Base-by-base conservation (phyloP, 2,888 invertebrate genomes). In the Lasioglossum oenotherae region DNA sequence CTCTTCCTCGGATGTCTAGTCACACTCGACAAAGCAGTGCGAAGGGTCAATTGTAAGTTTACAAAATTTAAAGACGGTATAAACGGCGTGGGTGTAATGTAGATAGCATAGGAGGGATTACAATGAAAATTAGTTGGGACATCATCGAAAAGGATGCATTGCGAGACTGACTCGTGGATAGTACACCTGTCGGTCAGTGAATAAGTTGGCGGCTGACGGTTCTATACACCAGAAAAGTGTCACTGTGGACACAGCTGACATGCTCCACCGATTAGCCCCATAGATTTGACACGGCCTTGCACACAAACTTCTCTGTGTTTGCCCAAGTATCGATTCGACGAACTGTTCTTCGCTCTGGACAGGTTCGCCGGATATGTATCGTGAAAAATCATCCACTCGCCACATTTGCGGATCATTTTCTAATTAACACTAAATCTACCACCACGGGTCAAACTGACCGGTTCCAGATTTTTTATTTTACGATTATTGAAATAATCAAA, bases 191-290 rank as follows among this genome's bases (percentile, higher is more conserved):
- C 79, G 41, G 71, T 27, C 74, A 75, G 85, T 85, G 80, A 81
- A 87, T 87, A 88, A 88, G 87, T 89, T 90, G 87, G 81, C 76
- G 67, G 80, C 69, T 49, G 80, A 73, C 67, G 79, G 46, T 14
- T 85, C 79, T 87, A 78, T 69, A 76, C 72, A 53, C n/a, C 53
- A 73, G 84, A 74, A 84, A 86, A 86, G 84, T 86, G 72, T 80
- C 85, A 64, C 74, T 90, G 90, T 90, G 87, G 90, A 90, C 90
- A 90, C 90, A 90, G 90, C 90, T 90, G 90, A 90, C 89, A 75
- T 80, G 57, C 82, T 73, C 53, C 75, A 67, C 74, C 86, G 86
- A 89, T 88, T 88, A 89, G 85, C 90, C 88, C 84, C 84, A 81
- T 86, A 86, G 84, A 85, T 87, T 86, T 89, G 84, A 90, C 90